Base-by-base conservation (phyloP, 2,113 vertebrate species). In the Penelope pileata region DNA sequence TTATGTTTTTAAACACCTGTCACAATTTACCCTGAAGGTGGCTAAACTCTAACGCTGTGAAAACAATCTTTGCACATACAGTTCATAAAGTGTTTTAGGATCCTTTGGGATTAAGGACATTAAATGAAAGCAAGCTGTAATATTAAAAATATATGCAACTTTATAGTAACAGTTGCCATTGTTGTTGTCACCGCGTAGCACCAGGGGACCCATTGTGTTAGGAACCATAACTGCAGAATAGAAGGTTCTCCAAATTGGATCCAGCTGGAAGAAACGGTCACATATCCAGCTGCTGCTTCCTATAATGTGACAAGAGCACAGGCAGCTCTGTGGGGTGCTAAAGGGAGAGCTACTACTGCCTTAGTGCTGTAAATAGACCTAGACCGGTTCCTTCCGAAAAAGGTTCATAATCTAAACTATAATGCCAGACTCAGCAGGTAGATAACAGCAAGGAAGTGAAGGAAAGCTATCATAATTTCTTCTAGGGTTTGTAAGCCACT, bases 81-180 rank as follows among this genome's bases (percentile, higher is more conserved):
- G 76, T 62, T 87, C 83, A 68, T 53, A 63, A 86, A 93, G 83
- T 75, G 73, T 45, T 82, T 81, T 72, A 62, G 83, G 85, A 86
- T 38, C 83, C 64, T 72, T 48, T 81, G 93, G 72, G 83, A 81
- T 74, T 48, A 64, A 90, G 48, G 85, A 47, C 68, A 63, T 77
- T 80, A 88, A 90, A 80, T 48, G 34, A 78, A 83, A 60, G 42
- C 51, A 91, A 91, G n/a, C 16, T 93, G 86, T 8, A 88, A 67
- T 64, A 86, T 94, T 81, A 88, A 88, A 94, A 94, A 91, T 93
- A 72, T 42, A 94, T 70, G 83, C 80, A 80, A 75, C n/a, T 75
- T 93, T 60, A 29, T 17, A 83, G 68, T 23, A 78, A 77, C 30
- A 81, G 68, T 69, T 86, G 83, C 60, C 51, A 70, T 81, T 88